phyloP scores from a whole-genome alignment of 2,888 invertebrate species.

The Noctuana brunneofusca region DNA sequence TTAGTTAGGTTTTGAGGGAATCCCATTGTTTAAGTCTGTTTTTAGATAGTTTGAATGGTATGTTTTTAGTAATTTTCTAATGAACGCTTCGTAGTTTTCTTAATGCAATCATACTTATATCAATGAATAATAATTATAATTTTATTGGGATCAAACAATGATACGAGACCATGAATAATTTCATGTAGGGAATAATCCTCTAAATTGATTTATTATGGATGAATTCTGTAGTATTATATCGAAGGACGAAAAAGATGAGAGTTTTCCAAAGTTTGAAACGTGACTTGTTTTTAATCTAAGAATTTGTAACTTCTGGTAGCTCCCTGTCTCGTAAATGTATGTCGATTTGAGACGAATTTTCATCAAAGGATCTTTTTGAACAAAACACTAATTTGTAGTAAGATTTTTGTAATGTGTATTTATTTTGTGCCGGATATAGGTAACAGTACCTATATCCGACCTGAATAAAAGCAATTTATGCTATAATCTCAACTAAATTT shows the following conservation, averaged over 20 bases:
- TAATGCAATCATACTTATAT: too few species aligned
- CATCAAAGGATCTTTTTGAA: neutral
- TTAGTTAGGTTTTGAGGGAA: too few species aligned
- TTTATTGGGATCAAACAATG: neutral
- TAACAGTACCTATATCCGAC: too few species aligned
- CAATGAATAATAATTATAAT: neutral
- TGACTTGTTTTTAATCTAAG: conserved; percentile 22
- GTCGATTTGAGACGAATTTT: neutral
- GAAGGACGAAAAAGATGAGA: conserved; percentile 23
- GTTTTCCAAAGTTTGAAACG: conserved; percentile 25
- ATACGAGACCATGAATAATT: neutral
- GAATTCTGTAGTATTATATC: conserved; percentile 5
- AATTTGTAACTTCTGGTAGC: neutral
- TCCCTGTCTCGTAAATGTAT: conserved; percentile 12
- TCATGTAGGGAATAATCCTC: neutral
- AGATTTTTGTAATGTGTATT: neutral
- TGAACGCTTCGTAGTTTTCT: too few species aligned
- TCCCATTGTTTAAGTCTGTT: too few species aligned
- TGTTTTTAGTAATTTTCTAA: too few species aligned
- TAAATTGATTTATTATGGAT: conserved; percentile 10
- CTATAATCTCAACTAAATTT: too few species aligned
- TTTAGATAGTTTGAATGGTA: too few species aligned
- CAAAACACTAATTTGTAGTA: neutral
- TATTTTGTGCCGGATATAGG: neutral
- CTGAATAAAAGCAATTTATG: too few species aligned